phyloP scores from a whole-genome alignment of 2,888 invertebrate genomes.

The Sinopyrophorus schimmeli region DNA sequence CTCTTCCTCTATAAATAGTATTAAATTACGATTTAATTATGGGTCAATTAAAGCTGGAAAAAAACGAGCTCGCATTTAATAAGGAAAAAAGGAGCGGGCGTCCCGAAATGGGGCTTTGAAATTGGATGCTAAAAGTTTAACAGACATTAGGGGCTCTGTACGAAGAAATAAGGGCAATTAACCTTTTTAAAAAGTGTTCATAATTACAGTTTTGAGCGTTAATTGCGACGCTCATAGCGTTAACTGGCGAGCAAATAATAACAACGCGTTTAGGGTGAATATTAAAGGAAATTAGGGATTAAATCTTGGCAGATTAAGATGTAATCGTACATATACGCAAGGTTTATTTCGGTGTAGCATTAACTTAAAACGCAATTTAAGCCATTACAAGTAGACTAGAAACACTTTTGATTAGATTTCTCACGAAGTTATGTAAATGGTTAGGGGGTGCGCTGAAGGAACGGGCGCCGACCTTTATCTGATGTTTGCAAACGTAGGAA shows the following conservation, averaged over 20 bases:
- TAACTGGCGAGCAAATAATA: conserved; percentile 17
- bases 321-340: conserved; percentile 14
- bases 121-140: too few relatives aligned
- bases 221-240: conserved; percentile 9
- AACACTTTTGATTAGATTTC: conserved; percentile 15
- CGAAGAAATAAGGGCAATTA: too few relatives aligned
- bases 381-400: conserved; percentile 6
- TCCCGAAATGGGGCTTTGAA: too few relatives aligned
- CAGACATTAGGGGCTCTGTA: too few relatives aligned
- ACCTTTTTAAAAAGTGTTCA: too few relatives aligned
- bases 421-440: conserved; percentile 14
- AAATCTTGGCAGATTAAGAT: conserved; percentile 13
- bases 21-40: too few relatives aligned
- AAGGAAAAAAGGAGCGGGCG: too few relatives aligned
- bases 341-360: conserved; percentile 10
- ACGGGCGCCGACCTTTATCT: not conserved
- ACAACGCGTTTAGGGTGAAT: conserved; percentile 6
- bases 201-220: conserved; percentile 9
- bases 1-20: too few relatives aligned
- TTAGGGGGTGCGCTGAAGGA: not conserved
- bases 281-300: conserved; percentile 17
- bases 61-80: too few relatives aligned
- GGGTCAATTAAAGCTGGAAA: too few relatives aligned
- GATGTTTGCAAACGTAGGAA: conserved; percentile 1
- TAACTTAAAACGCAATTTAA: conserved; percentile 16